A percentile compares a stretch with the other conserved stretches of the same genome.
phyloP scores from a whole-genome alignment of 2,888 invertebrate species.

The Temnothorax rugatulus region DNA sequence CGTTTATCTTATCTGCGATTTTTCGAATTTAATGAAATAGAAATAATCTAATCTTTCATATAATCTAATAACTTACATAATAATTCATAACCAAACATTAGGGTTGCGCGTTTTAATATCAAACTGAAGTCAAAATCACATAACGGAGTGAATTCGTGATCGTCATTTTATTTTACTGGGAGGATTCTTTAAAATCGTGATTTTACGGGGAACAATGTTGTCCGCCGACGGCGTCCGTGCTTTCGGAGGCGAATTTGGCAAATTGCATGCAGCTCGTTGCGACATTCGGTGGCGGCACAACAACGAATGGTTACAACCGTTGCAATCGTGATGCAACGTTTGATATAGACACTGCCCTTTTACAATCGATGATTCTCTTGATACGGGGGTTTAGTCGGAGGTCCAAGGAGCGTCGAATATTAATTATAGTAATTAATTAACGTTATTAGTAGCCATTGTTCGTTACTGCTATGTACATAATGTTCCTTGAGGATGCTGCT shows the following conservation, averaged over 20 bases:
- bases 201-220: background rate
- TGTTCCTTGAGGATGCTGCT: conserved; percentile 40
- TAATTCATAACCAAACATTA: conserved; percentile 8
- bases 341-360: conserved; percentile 65
- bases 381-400: conserved; percentile 71
- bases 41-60: background rate
- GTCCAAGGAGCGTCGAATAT: conserved; percentile 70
- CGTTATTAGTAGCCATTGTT: conserved; percentile 78
- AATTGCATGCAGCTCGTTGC: background rate
- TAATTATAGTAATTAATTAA: conserved; percentile 67
- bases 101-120: background rate
- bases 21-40: background rate
- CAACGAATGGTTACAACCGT: conserved; percentile 33
- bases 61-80: background rate
- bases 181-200: background rate
- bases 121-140: background rate
- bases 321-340: conserved; percentile 42
- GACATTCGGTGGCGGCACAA: conserved; percentile 26
- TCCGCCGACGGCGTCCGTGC: background rate
- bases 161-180: background rate
- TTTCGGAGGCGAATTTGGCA: conserved; percentile 19
- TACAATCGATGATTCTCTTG: conserved; percentile 69
- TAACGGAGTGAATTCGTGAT: background rate
- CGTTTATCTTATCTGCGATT: background rate
- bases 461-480: conserved; percentile 66